Evolutionary conservation across 2,113 vertebrate genomes (phyloP), one percentile per base, ranked within the genome.

Genomic region (Arenaria interpres): DNA sequence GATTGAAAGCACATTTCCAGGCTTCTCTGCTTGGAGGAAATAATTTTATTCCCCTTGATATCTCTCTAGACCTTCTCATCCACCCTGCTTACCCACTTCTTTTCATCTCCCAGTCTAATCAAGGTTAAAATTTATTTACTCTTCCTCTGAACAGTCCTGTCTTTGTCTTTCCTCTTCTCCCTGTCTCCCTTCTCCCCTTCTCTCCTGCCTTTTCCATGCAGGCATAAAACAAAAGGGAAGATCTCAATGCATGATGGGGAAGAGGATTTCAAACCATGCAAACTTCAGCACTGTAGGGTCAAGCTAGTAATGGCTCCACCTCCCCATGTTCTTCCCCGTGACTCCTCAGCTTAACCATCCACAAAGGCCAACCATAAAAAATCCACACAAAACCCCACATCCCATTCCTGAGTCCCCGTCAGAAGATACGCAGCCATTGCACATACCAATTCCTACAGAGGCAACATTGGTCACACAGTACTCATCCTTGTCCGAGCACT

Each of bases 401-500:
- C 79, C 68, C 51, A 19, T 59, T 41, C 50, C 82, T 2, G 24
- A 33, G 25, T 12, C 22, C 22, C 21, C 4, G 5, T 1, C 5
- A 37, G n/a, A 74, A 18, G 23, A 51, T 4, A 12, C 7, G 2
- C 13, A 59, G 25, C 9, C 73, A 41, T 11, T 7, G 51, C 53
- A 78, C 94, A 6, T 25, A 97, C 97, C 97, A 1, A 97, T 25
- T 11, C 91, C 90, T 3, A 89, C 81, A 1, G 96, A 87, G 33
- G 87, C 93, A 33, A 97, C 96, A 1, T 90, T 94, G 51, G 97
- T 97, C 90, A 97, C 62, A 0, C 97, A 97, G 45, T 81, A 91
- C 27, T 69, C 22, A 4, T 97, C 96, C 35, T 69, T 59, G 3
- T 94, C 80, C 0, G 93, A 71, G 69, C 97, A 97, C 53, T 89